Conservation (phyloP, 2,113 vertebrate genomes). For the Ardeotis arabs region DNA sequence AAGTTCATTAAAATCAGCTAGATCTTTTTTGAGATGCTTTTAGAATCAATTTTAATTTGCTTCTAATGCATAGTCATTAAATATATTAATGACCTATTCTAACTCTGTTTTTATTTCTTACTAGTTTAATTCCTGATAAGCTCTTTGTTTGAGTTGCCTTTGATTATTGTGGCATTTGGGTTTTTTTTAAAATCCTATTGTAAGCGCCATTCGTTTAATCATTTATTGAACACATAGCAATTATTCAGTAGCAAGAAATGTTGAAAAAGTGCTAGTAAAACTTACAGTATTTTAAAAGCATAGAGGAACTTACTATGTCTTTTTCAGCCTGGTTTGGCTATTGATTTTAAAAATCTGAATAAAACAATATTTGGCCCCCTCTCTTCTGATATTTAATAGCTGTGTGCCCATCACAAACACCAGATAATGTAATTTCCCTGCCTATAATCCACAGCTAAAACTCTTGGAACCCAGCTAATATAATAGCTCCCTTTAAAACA, state of each 20-base stretch:
- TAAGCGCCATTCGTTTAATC: background rate
- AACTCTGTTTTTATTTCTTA: background rate
- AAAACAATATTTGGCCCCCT: background rate
- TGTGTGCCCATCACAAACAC: background rate
- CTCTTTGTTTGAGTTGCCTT: background rate
- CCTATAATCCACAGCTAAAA: background rate
- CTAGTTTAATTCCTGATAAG: background rate
- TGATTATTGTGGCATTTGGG: background rate
- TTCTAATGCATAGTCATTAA: constrained; percentile 15
- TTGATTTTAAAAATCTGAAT: background rate
- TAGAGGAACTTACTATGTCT: background rate
- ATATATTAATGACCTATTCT: background rate
- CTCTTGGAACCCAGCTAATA: background rate
- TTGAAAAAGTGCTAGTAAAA: background rate
- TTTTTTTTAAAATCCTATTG: background rate
- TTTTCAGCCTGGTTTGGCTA: background rate
- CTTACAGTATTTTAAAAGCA: background rate
- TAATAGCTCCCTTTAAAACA: background rate
- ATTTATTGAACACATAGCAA: background rate
- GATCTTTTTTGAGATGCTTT: constrained; percentile 10
- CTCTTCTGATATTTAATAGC: background rate
- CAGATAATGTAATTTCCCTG: background rate
- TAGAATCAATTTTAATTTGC: constrained; percentile 23
- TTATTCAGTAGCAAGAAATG: background rate
- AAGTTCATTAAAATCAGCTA: background rate